Evolutionary conservation across 2,113 vertebrate genomes (phyloP), one percentile per base, ranked within the genome.

Genomic region (Eulemur rufifrons): DNA sequence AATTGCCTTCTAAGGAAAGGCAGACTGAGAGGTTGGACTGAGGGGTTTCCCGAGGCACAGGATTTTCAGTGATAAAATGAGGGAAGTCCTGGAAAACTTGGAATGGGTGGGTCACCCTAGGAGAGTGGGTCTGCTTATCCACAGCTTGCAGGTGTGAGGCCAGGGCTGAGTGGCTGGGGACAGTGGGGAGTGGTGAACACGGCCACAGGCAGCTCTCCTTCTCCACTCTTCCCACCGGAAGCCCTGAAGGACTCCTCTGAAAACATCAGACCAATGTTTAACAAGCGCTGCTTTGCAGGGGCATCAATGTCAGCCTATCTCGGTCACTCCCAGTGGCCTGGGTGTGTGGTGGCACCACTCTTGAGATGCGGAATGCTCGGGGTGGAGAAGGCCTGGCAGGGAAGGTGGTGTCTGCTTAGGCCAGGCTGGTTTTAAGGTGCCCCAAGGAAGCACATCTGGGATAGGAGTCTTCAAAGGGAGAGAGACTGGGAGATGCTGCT

Each of bases 321-420:
- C n/a, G 21, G 23, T 71, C 56, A 37, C 18, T 27, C 34, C 39
- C 42, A 6, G 11, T 68, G 71, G 23, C 34, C 42, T 73, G 77
- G 25, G 23, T 82, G 47, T 74, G 78, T 66, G 42, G 14, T 21
- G 64, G 32, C 34, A 2, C 11, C 39, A 9, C 86, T 76, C 21
- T n/a, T 56, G 87, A 47, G 39, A 29, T 1, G n/a, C 54, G 29
- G 6, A 64, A 39, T 9, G 13, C 32, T 7, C 6, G 32, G 20
- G 13, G 45, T 66, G 34, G 74, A 90, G 54, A 56, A 84, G 37
- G 96, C 99, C 23, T 23, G 23, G 27, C 10, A 66, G 47, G 54
- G n/a, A 27, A 59, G 20, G 39, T 18, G 29, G 45, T 20, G 23
- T 89, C 47, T 80, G 32, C 6, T 37, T 74, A 52, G 86, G 42